Conservation (phyloP, 2,113 vertebrate genomes). For the Lethenteron reissneri region DNA sequence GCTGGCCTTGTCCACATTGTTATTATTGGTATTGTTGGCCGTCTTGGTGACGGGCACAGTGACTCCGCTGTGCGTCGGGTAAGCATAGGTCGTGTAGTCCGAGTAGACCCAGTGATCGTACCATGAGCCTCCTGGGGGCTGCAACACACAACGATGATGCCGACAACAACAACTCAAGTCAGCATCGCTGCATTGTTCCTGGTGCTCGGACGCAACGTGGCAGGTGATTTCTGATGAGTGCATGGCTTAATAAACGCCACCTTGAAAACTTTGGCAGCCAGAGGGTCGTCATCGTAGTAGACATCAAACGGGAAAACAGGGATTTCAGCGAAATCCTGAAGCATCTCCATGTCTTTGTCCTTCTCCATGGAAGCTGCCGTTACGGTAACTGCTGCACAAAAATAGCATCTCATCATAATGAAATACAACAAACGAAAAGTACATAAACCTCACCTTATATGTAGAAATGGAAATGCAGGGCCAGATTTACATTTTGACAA, state of each 20-base stretch:
- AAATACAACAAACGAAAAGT: too few relatives aligned
- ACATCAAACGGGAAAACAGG: constrained; percentile 99
- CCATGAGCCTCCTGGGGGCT: constrained; percentile 43
- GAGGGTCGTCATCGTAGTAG: constrained; percentile 99
- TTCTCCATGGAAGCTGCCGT: constrained; percentile 39
- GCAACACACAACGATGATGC: too few relatives aligned
- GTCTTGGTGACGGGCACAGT: constrained; percentile 82
- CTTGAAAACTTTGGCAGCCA: constrained; percentile 98
- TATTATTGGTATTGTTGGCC: constrained; percentile 28
- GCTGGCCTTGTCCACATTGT: constrained; percentile 51
- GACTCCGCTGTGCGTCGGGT: constrained; percentile 80
- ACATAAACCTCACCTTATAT: too few relatives aligned
- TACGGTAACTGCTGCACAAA: neutral
- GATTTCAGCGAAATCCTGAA: constrained; percentile 98
- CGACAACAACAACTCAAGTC: too few relatives aligned
- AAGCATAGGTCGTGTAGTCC: constrained; percentile 86
- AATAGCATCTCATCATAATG: neutral
- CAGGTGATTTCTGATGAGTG: too few relatives aligned
- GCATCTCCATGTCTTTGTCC: constrained; percentile 96
- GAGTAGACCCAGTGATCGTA: constrained; percentile 93
- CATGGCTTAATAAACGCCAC: constrained; percentile 24
- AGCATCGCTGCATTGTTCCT: too few relatives aligned
- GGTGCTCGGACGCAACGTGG: too few relatives aligned
- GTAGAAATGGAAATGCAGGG: too few relatives aligned
- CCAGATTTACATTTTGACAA: too few relatives aligned